Evolutionary conservation across 2,888 invertebrate species (phyloP).

Genomic region (Parnassius glacialis): DNA sequence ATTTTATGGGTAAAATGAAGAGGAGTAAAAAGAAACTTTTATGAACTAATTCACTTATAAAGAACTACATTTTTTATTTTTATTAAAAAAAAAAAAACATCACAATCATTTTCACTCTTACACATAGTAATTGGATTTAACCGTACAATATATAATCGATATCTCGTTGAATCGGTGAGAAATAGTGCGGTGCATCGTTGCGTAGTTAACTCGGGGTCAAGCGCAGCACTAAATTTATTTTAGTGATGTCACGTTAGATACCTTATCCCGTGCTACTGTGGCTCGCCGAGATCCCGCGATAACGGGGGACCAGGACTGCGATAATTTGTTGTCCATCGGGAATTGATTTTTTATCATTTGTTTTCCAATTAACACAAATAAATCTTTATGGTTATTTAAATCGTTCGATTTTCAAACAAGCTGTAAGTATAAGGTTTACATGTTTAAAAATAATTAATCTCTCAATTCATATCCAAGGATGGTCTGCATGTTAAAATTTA

Average conservation of each 20-base stretch:
- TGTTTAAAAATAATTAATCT: background rate
- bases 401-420: background rate
- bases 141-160: constrained; percentile 45
- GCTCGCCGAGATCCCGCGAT: constrained; percentile 55
- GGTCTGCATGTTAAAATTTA: background rate
- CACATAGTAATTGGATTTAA: constrained; percentile 24
- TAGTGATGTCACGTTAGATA: constrained; percentile 68
- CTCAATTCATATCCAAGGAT: background rate
- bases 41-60: too few relatives aligned
- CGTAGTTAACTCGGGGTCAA: constrained; percentile 62
- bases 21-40: too few relatives aligned
- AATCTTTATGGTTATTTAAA: constrained; percentile 11
- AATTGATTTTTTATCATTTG: constrained; percentile 43
- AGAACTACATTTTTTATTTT: too few relatives aligned
- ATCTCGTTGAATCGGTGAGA: constrained; percentile 57
- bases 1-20: too few relatives aligned
- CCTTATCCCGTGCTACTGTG: constrained; percentile 65
- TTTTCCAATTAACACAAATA: constrained; percentile 20
- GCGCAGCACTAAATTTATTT: constrained; percentile 63
- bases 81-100: too few relatives aligned
- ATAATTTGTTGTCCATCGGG: constrained; percentile 59
- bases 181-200: constrained; percentile 57
- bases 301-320: constrained; percentile 42
- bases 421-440: constrained; percentile 1
- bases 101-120: background rate